Evolutionary conservation across 2,797 vertebrate genomes (phyloP).

Genomic region (Mormyrus proboscirostris): DNA sequence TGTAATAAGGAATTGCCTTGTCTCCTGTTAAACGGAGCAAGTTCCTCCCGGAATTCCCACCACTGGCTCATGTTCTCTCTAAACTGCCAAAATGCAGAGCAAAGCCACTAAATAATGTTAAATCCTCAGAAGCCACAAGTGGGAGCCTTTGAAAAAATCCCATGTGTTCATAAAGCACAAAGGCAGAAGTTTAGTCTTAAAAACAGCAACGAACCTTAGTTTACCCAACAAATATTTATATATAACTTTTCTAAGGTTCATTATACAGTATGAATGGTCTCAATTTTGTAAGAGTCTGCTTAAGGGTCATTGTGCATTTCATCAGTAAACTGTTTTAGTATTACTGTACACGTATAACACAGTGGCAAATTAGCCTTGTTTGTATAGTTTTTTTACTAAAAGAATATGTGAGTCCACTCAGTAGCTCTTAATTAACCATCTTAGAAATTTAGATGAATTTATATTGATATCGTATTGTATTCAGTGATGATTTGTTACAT

Average conservation of each 20-base stretch:
- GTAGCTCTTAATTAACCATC: neutral
- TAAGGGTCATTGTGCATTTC: neutral
- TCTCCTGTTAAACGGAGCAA: constrained; percentile 29
- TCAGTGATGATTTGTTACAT: neutral
- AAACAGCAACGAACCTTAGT: neutral
- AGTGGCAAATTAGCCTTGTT: neutral
- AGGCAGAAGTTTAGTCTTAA: neutral
- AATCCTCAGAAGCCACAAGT: neutral
- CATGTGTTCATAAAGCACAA: neutral
- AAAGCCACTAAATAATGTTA: neutral
- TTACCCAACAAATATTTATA: neutral
- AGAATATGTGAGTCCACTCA: neutral
- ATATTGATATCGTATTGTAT: neutral
- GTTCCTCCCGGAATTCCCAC: neutral
- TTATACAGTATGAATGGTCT: neutral
- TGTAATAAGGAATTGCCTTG: constrained; percentile 16
- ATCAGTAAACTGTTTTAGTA: neutral
- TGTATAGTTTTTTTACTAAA: neutral
- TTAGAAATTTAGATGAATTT: neutral
- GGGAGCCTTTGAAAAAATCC: neutral
- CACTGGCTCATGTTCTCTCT: neutral
- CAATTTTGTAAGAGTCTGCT: neutral
- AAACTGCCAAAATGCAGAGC: neutral
- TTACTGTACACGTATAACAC: neutral
- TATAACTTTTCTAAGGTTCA: neutral